A percentile compares a stretch with the other conserved stretches of the same genome.
These are phyloP conservation scores for Timema cristinae DNA, from an alignment of 2,888 invertebrate species.

Conservation along the genomic window DNA sequence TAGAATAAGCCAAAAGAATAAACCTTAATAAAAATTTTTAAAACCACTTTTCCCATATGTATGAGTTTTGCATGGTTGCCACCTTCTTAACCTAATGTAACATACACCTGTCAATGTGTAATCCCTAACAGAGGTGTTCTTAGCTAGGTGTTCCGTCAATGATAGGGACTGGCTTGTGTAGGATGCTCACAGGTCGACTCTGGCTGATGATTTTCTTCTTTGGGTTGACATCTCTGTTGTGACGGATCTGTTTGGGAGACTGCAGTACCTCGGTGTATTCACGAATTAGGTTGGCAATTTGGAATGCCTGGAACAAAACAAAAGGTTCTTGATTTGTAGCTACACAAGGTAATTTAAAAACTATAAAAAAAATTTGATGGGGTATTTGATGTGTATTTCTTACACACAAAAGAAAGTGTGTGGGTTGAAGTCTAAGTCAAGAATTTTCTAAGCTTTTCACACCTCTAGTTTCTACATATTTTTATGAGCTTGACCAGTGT, in stretches of 20 bases:
- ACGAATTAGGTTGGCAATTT: constrained; percentile 86
- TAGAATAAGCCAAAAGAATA: no score
- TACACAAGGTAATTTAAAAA: no score
- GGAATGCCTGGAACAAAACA: constrained; percentile 65
- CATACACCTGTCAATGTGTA: constrained; percentile 36
- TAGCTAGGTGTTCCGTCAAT: constrained; percentile 58
- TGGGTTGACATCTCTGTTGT: constrained; percentile 14
- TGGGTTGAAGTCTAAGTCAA: no score
- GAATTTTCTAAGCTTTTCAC: no score
- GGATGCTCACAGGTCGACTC: constrained; percentile 50
- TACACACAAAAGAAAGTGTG: no score
- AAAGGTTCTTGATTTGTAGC: no score
- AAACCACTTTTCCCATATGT: no score
- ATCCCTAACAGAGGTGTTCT: constrained; percentile 36
- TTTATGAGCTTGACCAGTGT: no score
- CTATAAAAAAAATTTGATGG: no score
- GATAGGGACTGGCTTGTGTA: constrained; percentile 53
- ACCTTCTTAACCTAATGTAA: constrained; percentile 25
- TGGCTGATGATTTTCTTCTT: constrained; percentile 20
- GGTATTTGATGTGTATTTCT: no score
- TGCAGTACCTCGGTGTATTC: constrained; percentile 75
- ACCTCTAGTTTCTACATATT: no score
- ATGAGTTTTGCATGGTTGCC: neutral
- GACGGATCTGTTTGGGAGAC: constrained; percentile 38
- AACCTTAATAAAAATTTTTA: no score